Evolutionary conservation across 2,888 invertebrate genomes (phyloP), one percentile per base, ranked within the genome.

Genomic region (Gibbula magus): DNA sequence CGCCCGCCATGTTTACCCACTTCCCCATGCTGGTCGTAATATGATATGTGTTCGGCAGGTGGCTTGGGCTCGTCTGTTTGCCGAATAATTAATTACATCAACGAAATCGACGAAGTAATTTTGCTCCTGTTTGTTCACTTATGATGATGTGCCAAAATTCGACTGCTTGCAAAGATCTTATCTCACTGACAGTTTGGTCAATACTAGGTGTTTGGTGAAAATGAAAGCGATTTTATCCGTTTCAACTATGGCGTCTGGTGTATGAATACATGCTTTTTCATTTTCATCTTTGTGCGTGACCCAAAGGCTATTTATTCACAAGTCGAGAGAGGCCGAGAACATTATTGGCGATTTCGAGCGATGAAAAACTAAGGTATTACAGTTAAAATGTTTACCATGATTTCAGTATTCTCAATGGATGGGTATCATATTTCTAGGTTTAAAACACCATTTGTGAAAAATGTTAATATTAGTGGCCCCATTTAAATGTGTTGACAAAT

Each of bases 41-140:
- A n/a, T 35, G 54, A 75, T 32, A 75, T n/a, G 25, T 8, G 52
- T 32, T 5, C 16, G 75, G 53, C 75, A 53, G 29, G 54, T 25
- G 53, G 7, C 7, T 53, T 16, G 25, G 32, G 4, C 29, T 29
- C 4, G n/a, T n/a, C 10, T 75, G 75, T 75, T 75, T 75, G 54
- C 54, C 8, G n/a, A 75, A 75, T 75, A 75, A 75, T 75, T 75
- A 75, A 75, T 75, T 75, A 75, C 75, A 75, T 70, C 70, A 70
- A 32, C 35, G 25, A 35, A 70, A 35, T 70, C 70, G 70, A 20
- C 70, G 35, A 61, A 54, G 32, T 75, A 75, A 75, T 75, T 75
- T 75, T 54, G n/a, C 22, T 25, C 16, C 53, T 75, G 75, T 75
- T 75, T 75, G 22, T 54, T 22, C 39, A 53, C 53, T 54, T 52